These are phyloP conservation scores for Acrossocheilus fasciatus DNA, from an alignment of 2,797 vertebrate genomes.

Conservation along the genomic window DNA sequence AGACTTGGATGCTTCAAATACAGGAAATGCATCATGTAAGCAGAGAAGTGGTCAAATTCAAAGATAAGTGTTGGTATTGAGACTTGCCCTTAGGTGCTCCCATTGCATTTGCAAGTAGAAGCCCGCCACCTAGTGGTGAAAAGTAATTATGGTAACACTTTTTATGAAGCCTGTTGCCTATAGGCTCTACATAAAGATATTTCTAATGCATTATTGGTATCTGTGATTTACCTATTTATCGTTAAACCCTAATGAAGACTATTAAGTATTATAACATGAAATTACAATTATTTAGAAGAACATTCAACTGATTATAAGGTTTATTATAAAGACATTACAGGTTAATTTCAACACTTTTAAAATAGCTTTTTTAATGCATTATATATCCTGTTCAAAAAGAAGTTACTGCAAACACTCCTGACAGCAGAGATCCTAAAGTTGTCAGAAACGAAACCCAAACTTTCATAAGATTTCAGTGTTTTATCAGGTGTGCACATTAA, in stretches of 20 bases:
- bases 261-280: not conserved
- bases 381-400: not conserved
- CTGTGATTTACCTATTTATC: not conserved
- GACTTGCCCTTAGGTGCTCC: not conserved
- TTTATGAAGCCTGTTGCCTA: not conserved
- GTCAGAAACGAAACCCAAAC: slow-evolving; percentile 14
- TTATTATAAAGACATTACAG: not conserved
- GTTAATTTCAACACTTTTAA: not conserved
- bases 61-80: not conserved
- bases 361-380: slow-evolving; percentile 2
- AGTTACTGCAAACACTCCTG: not conserved
- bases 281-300: not conserved
- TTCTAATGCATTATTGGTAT: not conserved
- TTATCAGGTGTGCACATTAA: slow-evolving; percentile 40
- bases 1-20: not conserved
- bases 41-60: not conserved
- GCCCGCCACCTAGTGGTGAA: slow-evolving; percentile 64
- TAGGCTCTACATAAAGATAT: not conserved
- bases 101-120: slow-evolving; percentile 43
- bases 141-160: not conserved
- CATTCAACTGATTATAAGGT: not conserved
- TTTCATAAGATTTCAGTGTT: slow-evolving; percentile 16
- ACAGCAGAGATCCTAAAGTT: not conserved
- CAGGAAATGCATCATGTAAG: not conserved
- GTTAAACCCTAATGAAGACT: not conserved